Conservation (phyloP, 2,888 invertebrate species). For the Cryptus armator region DNA sequence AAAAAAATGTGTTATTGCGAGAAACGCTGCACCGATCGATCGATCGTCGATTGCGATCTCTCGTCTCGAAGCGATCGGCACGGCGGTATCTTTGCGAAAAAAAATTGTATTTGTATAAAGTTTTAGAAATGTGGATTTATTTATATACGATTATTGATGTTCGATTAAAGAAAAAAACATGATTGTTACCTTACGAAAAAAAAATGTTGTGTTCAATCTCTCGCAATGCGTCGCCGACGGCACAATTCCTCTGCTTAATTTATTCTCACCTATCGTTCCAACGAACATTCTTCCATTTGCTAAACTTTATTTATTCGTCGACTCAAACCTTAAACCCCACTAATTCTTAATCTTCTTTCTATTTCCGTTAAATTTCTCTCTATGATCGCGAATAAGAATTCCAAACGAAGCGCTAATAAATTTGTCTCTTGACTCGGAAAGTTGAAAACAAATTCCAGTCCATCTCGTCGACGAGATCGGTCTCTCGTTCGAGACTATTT, state of each 20-base stretch:
- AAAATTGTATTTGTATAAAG: constrained; percentile 81
- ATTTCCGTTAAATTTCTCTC: constrained; percentile 6
- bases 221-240: constrained; percentile 31
- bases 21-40: constrained; percentile 52
- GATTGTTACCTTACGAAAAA: constrained; percentile 81
- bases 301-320: constrained; percentile 30
- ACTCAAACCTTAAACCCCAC: constrained; percentile 5
- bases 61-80: constrained; percentile 41
- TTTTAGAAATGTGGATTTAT: constrained; percentile 80
- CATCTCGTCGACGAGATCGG: constrained; percentile 28
- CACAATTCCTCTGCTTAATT: constrained; percentile 34
- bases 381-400: constrained; percentile 6
- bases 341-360: constrained; percentile 3
- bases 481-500: constrained; percentile 26
- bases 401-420: constrained; percentile 29
- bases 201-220: constrained; percentile 44
- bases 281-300: constrained; percentile 28
- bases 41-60: constrained; percentile 38
- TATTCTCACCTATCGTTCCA: constrained; percentile 28
- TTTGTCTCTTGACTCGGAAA: constrained; percentile 25
- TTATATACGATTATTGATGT: constrained; percentile 82
- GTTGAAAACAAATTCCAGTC: constrained; percentile 20
- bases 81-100: constrained; percentile 59
- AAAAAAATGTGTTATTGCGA: constrained; percentile 54
- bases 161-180: constrained; percentile 80